Base-by-base conservation (phyloP, 2,797 vertebrate species). In the Melanogrammus aeglefinus region DNA sequence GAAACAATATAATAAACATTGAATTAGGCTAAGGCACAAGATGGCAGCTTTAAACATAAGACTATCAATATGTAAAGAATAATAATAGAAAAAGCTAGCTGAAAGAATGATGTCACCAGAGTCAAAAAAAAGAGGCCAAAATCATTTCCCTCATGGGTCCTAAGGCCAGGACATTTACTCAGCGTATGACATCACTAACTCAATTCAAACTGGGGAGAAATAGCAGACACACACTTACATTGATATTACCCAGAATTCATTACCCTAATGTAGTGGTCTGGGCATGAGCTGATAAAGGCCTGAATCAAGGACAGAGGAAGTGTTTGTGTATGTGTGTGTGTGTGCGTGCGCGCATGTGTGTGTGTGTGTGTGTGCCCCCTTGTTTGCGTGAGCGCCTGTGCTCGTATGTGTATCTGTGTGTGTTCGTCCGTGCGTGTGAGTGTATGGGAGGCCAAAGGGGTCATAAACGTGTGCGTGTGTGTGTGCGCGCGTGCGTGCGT, bases 231-330 rank as follows among this genome's bases (percentile, higher is more conserved):
- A 38, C 72, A 73, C 35, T 73, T 36, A 51, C 47, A 5, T 16
- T 16, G 35, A 36, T 36, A 73, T 73, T 73, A 73, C 72, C 72
- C 72, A 73, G 72, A 73, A 73, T 73, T 73, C 72, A 73, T 73
- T 73, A 73, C 35, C 33, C 72, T 73, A 35, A 73, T 73, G 72
- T 35, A 73, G 72, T 35, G 35, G 35, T 36, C 72, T 73, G 72
- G 72, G 72, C 35, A 73, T 73, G 72, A 73, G 72, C 72, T 73
- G 72, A 73, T 38, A 73, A 73, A 36, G 35, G 72, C 31, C 35
- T 73, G 72, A 21, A 73, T 73, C 31, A 38, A 73, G 72, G 72
- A 36, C 72, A 39, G 72, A 72, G 27, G n/a, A 6, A 21, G 18
- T 76, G 16, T 66, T 33, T 76, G n/a, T 39, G 33, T 75, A 24